Percentiles rank a stretch among this genome's conserved stretches.
Conservation (phyloP, 2,888 invertebrate species). For the Rutpela maculata region DNA sequence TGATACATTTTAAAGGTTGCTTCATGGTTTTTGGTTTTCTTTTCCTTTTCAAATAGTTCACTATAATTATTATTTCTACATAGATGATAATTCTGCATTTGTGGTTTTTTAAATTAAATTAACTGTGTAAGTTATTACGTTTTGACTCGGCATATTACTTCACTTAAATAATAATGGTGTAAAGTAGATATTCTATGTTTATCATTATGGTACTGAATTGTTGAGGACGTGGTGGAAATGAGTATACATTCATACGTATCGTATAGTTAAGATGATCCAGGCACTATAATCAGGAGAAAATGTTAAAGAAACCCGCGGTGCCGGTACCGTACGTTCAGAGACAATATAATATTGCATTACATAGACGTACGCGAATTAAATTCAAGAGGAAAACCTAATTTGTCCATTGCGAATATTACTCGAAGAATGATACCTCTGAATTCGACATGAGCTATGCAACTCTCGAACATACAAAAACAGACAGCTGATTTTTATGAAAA, state of each 20-base stretch:
- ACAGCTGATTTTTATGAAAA: too few relatives aligned
- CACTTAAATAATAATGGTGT: conserved; percentile 39
- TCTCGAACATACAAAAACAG: too few relatives aligned
- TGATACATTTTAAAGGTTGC: too few relatives aligned
- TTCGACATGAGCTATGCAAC: too few relatives aligned
- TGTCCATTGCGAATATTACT: too few relatives aligned
- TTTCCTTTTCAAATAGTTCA: too few relatives aligned
- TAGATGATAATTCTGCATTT: neutral
- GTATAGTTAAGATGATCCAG: conserved; percentile 61
- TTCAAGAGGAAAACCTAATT: neutral
- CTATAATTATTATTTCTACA: too few relatives aligned
- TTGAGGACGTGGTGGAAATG: conserved; percentile 61
- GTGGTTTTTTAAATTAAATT: conserved; percentile 12
- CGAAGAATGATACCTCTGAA: too few relatives aligned
- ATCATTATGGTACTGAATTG: conserved; percentile 54
- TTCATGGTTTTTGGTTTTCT: too few relatives aligned
- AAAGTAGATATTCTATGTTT: conserved; percentile 45
- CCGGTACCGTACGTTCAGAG: conserved; percentile 53
- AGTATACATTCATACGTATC: conserved; percentile 58
- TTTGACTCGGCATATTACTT: conserved; percentile 37
- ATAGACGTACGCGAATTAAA: conserved; percentile 8
- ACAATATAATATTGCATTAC: conserved; percentile 29
- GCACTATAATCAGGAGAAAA: conserved; percentile 63
- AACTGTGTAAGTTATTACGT: conserved; percentile 32
- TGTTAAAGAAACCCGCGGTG: conserved; percentile 61